Conservation (phyloP, 37 sponge, comb jelly and placozoan genomes). For the Geodia barretti region DNA sequence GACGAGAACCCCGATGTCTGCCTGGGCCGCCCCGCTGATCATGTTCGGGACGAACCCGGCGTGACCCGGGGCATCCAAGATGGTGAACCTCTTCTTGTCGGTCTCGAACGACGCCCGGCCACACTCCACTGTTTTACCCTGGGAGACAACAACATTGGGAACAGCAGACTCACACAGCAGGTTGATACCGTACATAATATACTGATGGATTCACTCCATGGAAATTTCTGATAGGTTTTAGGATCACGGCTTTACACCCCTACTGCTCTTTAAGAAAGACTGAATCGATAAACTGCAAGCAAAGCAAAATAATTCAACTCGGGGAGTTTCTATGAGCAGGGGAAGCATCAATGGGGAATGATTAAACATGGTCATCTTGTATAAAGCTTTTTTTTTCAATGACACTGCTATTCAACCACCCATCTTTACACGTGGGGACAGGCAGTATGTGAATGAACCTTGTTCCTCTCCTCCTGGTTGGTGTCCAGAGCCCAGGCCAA, state of each 20-base stretch:
- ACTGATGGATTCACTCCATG: too few relatives aligned
- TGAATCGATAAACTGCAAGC: too few relatives aligned
- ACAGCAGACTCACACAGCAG: background rate
- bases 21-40: conserved; percentile 97
- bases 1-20: conserved; percentile 95
- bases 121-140: conserved; percentile 99
- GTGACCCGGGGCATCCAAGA: conserved; percentile 99
- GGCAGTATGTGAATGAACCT: conserved; percentile 42
- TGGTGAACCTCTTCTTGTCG: conserved; percentile 92
- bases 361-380: too few relatives aligned
- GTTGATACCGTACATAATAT: background rate
- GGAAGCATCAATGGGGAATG: too few relatives aligned
- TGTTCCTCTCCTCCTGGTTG: conserved; percentile 96
- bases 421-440: background rate
- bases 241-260: too few relatives aligned
- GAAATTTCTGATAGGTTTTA: too few relatives aligned
- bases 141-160: background rate
- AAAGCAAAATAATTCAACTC: too few relatives aligned
- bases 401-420: too few relatives aligned
- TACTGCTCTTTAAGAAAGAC: too few relatives aligned
- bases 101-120: conserved; percentile 97
- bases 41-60: conserved; percentile 98
- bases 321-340: too few relatives aligned
- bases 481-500: conserved; percentile 98
- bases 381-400: too few relatives aligned